A percentile compares a stretch with the other conserved stretches of the same genome.
Evolutionary conservation across 2,797 vertebrate species (phyloP).

Genomic region (Nyctibius grandis): DNA sequence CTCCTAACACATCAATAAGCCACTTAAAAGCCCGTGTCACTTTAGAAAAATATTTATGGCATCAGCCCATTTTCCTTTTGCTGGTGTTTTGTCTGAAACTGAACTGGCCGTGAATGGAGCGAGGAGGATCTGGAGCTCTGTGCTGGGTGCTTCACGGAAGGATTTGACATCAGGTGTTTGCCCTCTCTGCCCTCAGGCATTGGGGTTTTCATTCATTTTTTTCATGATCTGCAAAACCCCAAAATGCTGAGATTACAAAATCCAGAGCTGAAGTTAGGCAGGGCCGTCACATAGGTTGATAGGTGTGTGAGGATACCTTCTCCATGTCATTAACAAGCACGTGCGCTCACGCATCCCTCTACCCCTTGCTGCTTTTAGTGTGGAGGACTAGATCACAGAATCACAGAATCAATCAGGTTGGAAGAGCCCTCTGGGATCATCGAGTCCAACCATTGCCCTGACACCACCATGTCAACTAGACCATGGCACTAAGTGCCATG

Average conservation of each 20-base stretch:
- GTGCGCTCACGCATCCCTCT: rapidly evolving
- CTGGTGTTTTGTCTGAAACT: background rate
- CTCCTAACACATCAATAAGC: background rate
- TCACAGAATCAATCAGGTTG: no score
- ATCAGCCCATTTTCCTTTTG: background rate
- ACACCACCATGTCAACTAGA: no score
- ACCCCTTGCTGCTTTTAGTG: background rate
- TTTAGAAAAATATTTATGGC: background rate
- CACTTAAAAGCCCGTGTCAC: background rate
- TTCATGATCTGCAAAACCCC: background rate
- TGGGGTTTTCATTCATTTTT: background rate
- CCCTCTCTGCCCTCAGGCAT: background rate
- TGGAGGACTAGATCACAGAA: no score
- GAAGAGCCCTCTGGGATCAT: no score
- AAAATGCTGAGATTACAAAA: background rate
- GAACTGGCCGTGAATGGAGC: rapidly evolving
- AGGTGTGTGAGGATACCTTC: no score
- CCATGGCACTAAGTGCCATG: no score
- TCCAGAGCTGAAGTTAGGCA: background rate
- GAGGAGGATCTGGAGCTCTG: background rate
- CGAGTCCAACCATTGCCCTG: no score
- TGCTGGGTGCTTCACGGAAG: no score
- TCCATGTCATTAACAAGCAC: background rate
- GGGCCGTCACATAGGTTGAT: rapidly evolving
- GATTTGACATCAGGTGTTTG: background rate